Evolutionary conservation across 1,140 invertebrate species (phyloP).

Genomic region (Galleria mellonella): DNA sequence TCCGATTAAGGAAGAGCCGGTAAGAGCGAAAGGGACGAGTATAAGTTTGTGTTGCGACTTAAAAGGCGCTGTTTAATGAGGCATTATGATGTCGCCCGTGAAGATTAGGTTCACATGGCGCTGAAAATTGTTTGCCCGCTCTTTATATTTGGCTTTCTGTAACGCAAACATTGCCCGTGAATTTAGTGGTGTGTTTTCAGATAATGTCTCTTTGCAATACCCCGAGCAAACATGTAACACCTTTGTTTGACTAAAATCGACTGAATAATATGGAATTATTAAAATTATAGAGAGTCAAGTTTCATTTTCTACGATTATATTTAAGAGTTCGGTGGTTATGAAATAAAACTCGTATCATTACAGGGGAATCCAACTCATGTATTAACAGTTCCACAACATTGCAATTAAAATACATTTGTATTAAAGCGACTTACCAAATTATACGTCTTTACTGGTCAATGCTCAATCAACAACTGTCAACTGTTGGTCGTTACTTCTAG

Average conservation of each 20-base stretch:
- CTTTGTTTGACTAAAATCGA: constrained; percentile 1
- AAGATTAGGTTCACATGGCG: constrained; percentile 66
- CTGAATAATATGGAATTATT: not conserved
- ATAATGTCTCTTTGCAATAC: constrained; percentile 1
- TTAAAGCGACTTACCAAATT: no score
- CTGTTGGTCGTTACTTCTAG: no score
- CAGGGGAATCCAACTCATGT: no score
- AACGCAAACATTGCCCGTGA: constrained; percentile 36
- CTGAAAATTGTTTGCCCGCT: constrained; percentile 55
- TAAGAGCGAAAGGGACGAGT: constrained; percentile 30
- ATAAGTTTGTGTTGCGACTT: constrained; percentile 36
- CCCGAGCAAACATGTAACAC: not conserved
- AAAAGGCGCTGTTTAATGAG: constrained; percentile 65
- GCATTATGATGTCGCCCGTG: constrained; percentile 66
- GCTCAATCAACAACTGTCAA: no score
- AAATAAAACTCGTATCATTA: no score
- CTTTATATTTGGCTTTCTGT: constrained; percentile 68
- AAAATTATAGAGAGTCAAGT: not conserved
- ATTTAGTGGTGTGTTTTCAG: constrained; percentile 38
- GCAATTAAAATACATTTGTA: no score
- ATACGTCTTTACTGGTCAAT: no score
- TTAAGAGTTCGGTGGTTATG: no score
- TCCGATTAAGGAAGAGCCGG: constrained; percentile 19
- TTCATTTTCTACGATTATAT: not conserved
- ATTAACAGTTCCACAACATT: no score